These are phyloP conservation scores for Epizoanthus stellaris DNA, from an alignment of 92 coral and sea anemone species.

Conservation along the genomic window DNA sequence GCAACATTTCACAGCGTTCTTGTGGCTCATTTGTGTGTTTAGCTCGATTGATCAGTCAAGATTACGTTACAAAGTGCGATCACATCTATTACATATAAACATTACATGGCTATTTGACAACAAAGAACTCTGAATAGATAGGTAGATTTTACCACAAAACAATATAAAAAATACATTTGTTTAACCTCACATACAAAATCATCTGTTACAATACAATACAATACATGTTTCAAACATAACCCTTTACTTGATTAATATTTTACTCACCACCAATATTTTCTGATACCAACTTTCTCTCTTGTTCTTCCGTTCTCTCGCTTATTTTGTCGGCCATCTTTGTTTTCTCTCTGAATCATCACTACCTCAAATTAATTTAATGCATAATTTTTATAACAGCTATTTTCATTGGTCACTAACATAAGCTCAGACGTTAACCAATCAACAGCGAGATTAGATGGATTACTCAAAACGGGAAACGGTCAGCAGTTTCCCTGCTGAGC, in stretches of 20 bases:
- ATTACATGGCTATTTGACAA: too few relatives aligned
- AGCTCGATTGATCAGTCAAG: too few relatives aligned
- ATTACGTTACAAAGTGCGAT: too few relatives aligned
- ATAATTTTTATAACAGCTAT: constrained; percentile 1
- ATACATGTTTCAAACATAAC: not conserved
- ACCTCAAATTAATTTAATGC: not conserved
- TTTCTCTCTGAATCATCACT: constrained; percentile 79
- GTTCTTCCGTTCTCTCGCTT: constrained; percentile 32
- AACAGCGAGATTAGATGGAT: constrained; percentile 24
- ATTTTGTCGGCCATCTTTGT: constrained; percentile 80
- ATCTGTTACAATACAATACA: too few relatives aligned
- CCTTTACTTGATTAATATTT: not conserved
- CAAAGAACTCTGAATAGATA: too few relatives aligned
- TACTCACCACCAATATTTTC: constrained; percentile 8
- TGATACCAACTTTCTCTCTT: not conserved
- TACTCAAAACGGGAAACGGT: not conserved
- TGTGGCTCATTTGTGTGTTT: too few relatives aligned
- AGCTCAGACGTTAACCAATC: not conserved
- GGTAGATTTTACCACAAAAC: too few relatives aligned
- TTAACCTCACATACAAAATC: not conserved
- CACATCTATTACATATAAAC: too few relatives aligned
- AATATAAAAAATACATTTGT: not conserved
- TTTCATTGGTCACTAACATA: constrained; percentile 7
- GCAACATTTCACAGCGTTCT: too few relatives aligned
- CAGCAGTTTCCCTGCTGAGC: constrained; percentile 26